phyloP scores from a whole-genome alignment of 2,113 vertebrate genomes.

The Trichechus manatus region DNA sequence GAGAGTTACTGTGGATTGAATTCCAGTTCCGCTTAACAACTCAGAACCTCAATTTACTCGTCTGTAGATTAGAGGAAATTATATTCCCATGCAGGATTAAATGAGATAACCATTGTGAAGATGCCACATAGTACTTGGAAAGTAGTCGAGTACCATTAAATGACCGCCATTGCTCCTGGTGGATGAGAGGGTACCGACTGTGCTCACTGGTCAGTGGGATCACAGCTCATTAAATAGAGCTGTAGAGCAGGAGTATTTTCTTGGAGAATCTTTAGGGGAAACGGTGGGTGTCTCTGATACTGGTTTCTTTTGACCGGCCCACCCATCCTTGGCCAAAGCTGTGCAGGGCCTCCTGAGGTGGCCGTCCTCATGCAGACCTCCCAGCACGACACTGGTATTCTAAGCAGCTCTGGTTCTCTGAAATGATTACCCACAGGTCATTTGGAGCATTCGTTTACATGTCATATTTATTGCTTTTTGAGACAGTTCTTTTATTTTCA shows the following conservation, averaged over 20 bases:
- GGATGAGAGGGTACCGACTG: not conserved
- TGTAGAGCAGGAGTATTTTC: not conserved
- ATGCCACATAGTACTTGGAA: fast-evolving
- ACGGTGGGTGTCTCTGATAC: not conserved
- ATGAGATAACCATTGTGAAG: not conserved
- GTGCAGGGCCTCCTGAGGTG: not conserved
- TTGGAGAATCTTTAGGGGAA: not conserved
- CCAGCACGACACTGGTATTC: not conserved
- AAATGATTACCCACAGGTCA: not conserved
- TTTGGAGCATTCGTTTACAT: constrained; percentile 5
- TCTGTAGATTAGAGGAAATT: not conserved
- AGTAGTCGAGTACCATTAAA: fast-evolving
- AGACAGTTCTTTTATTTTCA: constrained; percentile 42
- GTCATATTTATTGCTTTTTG: constrained; percentile 23
- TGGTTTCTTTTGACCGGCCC: not conserved
- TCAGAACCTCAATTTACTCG: not conserved
- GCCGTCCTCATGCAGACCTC: not conserved
- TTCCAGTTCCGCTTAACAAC: not conserved
- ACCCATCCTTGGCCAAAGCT: not conserved
- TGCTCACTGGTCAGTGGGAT: not conserved
- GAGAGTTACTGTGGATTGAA: not conserved
- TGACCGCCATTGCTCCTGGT: fast-evolving
- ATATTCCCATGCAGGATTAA: not conserved
- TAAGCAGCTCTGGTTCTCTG: not conserved
- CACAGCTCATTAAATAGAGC: not conserved